phyloP scores from a whole-genome alignment of 1,140 invertebrate genomes.

The Anthonomus grandis region DNA sequence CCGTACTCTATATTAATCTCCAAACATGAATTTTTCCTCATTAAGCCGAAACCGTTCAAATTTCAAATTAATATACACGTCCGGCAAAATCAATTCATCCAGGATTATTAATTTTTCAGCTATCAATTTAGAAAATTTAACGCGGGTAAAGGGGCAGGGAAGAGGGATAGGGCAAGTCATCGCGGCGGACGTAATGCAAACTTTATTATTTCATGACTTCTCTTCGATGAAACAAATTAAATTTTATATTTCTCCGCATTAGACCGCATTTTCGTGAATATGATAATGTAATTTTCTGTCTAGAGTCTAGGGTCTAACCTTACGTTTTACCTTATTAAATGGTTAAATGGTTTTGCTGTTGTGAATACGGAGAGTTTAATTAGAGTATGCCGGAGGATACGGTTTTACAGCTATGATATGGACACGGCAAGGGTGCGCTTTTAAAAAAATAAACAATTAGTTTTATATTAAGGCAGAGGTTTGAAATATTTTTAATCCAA shows the following conservation, averaged over 20 bases:
- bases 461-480: too few species aligned
- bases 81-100: too few species aligned
- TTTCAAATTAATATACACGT: too few species aligned
- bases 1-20: too few species aligned
- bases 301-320: slow-evolving; percentile 4
- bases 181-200: not conserved
- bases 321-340: slow-evolving; percentile 7
- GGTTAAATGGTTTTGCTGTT: slow-evolving; percentile 2
- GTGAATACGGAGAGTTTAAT: slow-evolving; percentile 2
- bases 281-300: slow-evolving; percentile 4
- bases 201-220: slow-evolving; percentile 3
- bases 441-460: too few species aligned
- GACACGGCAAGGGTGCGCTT: too few species aligned
- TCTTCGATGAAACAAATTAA: not conserved
- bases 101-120: slow-evolving; percentile 1
- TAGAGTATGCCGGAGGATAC: not conserved
- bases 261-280: slow-evolving; percentile 3
- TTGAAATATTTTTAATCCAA: too few species aligned
- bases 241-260: slow-evolving; percentile 3
- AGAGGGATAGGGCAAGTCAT: too few species aligned
- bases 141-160: too few species aligned
- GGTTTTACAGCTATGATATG: too few species aligned
- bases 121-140: slow-evolving; percentile 2
- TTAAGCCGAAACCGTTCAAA: too few species aligned
- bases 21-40: too few species aligned